Base-by-base conservation (phyloP, 2,113 vertebrate species). In the Pandion haliaetus region DNA sequence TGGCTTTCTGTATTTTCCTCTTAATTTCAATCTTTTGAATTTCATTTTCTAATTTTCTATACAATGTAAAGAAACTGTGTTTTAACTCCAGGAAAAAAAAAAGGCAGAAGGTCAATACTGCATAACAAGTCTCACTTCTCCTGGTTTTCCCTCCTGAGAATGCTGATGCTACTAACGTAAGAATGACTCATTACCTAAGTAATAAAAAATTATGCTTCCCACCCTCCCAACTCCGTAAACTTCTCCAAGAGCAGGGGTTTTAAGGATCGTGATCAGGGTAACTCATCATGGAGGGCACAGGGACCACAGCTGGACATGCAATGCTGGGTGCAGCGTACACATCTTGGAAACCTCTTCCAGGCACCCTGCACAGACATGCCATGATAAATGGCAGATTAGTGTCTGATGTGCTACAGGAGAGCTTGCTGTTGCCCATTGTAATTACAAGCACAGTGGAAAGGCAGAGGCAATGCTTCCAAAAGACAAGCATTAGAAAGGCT, bases 241-340 rank as follows among this genome's bases (percentile, higher is more conserved):
- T 77, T 80, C 52, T 88, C 62, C 61, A 61, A 50, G 32, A n/a
- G 24, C 31, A 76, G 42, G 28, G 59, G 59, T 57, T 84, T 94
- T 93, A 18, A 77, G 62, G 47, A 66, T n/a, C 0, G 0, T 13
- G 50, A 36, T 9, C 8, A 54, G 50, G 31, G 72, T 78, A 84
- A 79, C 24, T 81, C 8, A 9, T 9, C 2, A 3, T 2, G 2
- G 42, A 65, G 45, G 42, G 47, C 1, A 1, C 38, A 54, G 84
- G 40, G 54, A 63, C 24, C 17, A 49, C 57, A 78, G 73, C 66
- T 58, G 69, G 82, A 49, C 0, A 0, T 40, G 77, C 69, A 82
- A 67, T 2, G 0, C n/a, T 65, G 82, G 44, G 29, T 32, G 32
- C 57, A 54, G 69, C 0, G 0, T 18, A 59, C 28, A 6, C 63